Evolutionary conservation across 2,113 vertebrate genomes (phyloP).

Genomic region (Microtus pennsylvanicus): DNA sequence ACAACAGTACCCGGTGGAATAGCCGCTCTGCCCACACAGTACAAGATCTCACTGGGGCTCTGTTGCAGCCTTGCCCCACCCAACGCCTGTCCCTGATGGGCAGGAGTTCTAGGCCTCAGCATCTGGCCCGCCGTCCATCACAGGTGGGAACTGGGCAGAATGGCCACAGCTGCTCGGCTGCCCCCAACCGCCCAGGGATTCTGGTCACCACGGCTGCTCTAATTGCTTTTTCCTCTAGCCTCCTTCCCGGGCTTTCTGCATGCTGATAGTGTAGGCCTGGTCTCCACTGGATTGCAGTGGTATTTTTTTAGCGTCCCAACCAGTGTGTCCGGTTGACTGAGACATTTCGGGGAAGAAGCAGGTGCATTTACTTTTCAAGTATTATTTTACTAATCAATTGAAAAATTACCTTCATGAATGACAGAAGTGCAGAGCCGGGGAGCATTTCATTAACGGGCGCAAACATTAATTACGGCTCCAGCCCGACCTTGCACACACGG

Average conservation of each 20-base stretch:
- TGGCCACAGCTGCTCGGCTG: constrained; percentile 67
- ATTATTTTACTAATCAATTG: constrained; percentile 97
- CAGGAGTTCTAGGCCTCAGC: not conserved
- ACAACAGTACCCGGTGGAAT: accelerated
- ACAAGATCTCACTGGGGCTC: not conserved
- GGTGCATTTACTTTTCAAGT: constrained; percentile 96
- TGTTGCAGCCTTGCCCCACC: no score
- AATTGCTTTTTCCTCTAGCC: constrained; percentile 85
- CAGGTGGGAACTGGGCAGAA: constrained; percentile 32
- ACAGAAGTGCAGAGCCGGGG: constrained; percentile 92
- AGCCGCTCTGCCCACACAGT: no score
- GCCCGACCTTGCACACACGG: constrained; percentile 90
- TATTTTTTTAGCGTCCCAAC: constrained; percentile 90
- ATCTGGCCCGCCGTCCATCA: not conserved
- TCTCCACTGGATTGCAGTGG: constrained; percentile 87
- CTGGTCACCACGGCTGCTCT: constrained; percentile 79
- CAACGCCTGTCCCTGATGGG: not conserved
- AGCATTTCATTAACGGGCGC: constrained; percentile 92
- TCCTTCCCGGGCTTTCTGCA: constrained; percentile 83
- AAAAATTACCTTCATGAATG: constrained; percentile 96
- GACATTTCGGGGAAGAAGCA: constrained; percentile 91
- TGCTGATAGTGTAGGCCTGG: constrained; percentile 85
- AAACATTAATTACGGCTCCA: constrained; percentile 92
- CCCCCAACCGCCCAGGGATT: constrained; percentile 84
- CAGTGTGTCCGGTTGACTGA: constrained; percentile 94